Evolutionary conservation across 2,888 invertebrate genomes (phyloP), one percentile per base, ranked within the genome.

Genomic region (Caenorhabditis doughertyi): DNA sequence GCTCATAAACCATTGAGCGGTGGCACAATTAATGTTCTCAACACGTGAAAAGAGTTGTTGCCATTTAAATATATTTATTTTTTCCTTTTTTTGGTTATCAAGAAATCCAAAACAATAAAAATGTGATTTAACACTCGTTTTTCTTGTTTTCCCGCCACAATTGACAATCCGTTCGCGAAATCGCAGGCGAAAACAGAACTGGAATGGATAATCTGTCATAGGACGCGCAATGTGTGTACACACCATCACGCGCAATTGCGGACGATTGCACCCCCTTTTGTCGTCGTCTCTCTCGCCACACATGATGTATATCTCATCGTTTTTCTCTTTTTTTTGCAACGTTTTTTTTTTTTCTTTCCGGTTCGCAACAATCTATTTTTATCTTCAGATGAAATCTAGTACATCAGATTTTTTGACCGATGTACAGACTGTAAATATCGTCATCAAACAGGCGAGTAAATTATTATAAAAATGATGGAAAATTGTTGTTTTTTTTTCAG

Each of bases 1-100:
- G 81, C 88, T 3, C 81, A 85, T 64, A 88, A 88, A 68, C 88
- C 88, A 16, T 68, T 87, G 3, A 83, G 84, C 27, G 87, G 85
- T n/a, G 81, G 84, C 23, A 83, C 81, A 29, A 81, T 74, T 21
- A 71, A 81, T n/a, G 81, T 74, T 60, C 51, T 81, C 25, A 74
- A 81, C 73, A 81, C 65, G 8, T 81, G 65, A 73, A 62, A 64
- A 47, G 29, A 35, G 53, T 65, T 58, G 47, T 65, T 67, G 49
- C 47, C 35, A 3, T 32, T 29, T 60, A 32, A 49, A 68, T 51
- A 18, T 70, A 70, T 79, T 79, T 64, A 60, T 51, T 64, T 27
- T 42, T 18, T 29, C n/a, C 53, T 51, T 51, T n/a, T n/a, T 8
- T 25, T 13, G 11, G n/a, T 29, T 11, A 13, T n/a, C 5, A 16